A percentile compares a stretch with the other conserved stretches of the same genome.
Evolutionary conservation across 2,888 invertebrate genomes (phyloP).

Genomic region (Ochropacha duplaris): DNA sequence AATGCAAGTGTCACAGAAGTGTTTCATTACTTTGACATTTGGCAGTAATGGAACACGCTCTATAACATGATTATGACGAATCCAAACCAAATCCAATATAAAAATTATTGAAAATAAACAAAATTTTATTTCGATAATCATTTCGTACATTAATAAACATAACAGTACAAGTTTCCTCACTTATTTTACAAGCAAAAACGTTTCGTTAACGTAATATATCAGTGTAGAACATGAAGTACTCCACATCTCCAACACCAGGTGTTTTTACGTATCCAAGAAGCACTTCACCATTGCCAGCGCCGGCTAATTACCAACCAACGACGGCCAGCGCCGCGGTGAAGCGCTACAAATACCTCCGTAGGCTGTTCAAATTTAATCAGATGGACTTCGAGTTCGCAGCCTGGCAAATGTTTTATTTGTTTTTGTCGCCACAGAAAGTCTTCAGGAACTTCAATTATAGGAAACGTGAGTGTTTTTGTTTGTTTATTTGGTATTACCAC

Average conservation of each 20-base stretch:
- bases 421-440: slow-evolving; percentile 97
- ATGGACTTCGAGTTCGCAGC: slow-evolving; percentile 99
- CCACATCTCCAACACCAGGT: slow-evolving; percentile 83
- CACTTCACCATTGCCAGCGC: slow-evolving; percentile 87
- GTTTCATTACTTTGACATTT: too few species aligned
- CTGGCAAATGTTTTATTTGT: slow-evolving; percentile 99
- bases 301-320: slow-evolving; percentile 86
- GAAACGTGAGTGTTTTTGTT: slow-evolving; percentile 89
- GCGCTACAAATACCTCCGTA: slow-evolving; percentile 92
- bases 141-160: not conserved
- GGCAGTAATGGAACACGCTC: not conserved
- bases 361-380: slow-evolving; percentile 95
- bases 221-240: slow-evolving; percentile 78
- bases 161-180: not conserved
- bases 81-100: not conserved
- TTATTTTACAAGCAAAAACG: not conserved
- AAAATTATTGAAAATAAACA: not conserved
- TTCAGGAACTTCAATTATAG: slow-evolving; percentile 98
- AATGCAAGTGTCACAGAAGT: not conserved
- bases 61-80: slow-evolving; percentile 4
- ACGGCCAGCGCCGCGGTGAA: slow-evolving; percentile 92
- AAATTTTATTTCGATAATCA: not conserved
- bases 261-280: slow-evolving; percentile 76
- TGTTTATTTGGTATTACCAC: not conserved
- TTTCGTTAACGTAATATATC: slow-evolving; percentile 1